Percentiles rank a stretch among this genome's conserved stretches.
These are phyloP conservation scores for Plecotus auritus DNA, from an alignment of 2,113 vertebrate genomes.

Conservation along the genomic window DNA sequence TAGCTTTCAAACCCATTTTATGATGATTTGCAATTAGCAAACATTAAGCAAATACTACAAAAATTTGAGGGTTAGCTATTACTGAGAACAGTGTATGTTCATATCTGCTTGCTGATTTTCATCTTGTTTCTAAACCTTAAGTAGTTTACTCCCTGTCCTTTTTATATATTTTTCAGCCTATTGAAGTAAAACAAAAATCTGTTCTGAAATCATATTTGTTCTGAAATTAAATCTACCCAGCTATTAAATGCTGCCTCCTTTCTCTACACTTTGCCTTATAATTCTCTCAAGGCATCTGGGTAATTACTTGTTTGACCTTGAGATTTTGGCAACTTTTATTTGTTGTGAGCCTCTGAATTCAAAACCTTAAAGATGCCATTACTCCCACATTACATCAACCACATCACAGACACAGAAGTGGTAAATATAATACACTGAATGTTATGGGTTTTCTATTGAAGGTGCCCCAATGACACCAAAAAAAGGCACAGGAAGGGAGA, in stretches of 20 bases:
- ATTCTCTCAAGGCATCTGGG: neutral
- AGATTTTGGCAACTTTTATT: conserved; percentile 47
- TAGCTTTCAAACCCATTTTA: neutral
- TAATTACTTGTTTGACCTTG: conserved; percentile 44
- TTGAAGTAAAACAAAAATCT: neutral
- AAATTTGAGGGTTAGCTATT: neutral
- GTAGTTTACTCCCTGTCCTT: neutral
- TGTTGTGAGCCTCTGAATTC: conserved; percentile 41
- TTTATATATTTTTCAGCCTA: neutral
- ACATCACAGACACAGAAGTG: neutral
- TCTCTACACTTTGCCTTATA: neutral
- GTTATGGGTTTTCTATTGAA: neutral
- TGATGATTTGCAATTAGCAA: neutral
- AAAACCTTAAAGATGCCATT: neutral
- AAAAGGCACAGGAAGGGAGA: neutral
- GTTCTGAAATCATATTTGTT: conserved; percentile 31
- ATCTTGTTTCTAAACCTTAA: conserved; percentile 22
- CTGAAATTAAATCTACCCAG: conserved; percentile 30
- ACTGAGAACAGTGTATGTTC: neutral
- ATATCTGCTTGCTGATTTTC: neutral
- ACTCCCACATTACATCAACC: neutral
- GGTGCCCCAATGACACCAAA: too few species aligned
- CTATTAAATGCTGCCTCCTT: neutral
- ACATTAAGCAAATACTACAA: neutral
- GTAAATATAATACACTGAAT: neutral